phyloP scores from a whole-genome alignment of 2,888 invertebrate species.

The Blastobasis lacticolella region DNA sequence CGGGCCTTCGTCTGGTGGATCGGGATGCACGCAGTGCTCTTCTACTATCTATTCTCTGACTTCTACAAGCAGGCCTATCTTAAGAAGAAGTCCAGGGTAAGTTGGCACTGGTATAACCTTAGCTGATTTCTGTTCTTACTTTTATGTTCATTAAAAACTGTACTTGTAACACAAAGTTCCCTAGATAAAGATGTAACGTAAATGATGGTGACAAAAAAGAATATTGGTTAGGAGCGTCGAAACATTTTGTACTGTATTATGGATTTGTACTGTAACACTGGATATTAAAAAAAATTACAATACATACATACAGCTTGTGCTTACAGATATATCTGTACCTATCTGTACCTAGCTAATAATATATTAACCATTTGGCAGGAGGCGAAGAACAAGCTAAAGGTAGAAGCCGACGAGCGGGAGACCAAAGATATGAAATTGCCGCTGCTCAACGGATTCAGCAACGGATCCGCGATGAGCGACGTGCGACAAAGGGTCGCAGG shows the following conservation, averaged over 20 bases:
- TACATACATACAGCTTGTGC: too few relatives aligned
- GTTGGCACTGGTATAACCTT: slow-evolving; percentile 10
- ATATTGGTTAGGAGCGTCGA: too few relatives aligned
- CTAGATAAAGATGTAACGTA: too few relatives aligned
- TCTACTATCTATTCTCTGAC: slow-evolving; percentile 92
- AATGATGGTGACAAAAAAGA: too few relatives aligned
- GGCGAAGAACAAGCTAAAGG: slow-evolving; percentile 38
- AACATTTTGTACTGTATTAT: too few relatives aligned
- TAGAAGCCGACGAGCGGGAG: slow-evolving; percentile 35
- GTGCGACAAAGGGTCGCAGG: slow-evolving; percentile 64
- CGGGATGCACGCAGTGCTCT: slow-evolving; percentile 92
- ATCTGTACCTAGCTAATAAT: background rate
- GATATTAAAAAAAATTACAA: too few relatives aligned
- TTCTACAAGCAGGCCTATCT: slow-evolving; percentile 89
- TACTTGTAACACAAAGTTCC: too few relatives aligned
- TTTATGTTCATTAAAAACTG: background rate
- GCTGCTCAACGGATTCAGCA: slow-evolving; percentile 59
- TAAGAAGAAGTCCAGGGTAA: slow-evolving; percentile 59
- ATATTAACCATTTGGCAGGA: slow-evolving; percentile 21
- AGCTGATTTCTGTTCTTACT: slow-evolving; percentile 8
- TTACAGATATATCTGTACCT: too few relatives aligned
- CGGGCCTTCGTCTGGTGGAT: slow-evolving; percentile 93
- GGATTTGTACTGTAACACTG: too few relatives aligned
- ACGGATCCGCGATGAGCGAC: slow-evolving; percentile 50
- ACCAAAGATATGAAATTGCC: slow-evolving; percentile 51